Evolutionary conservation across 2,113 vertebrate genomes (phyloP).

Genomic region (Trematomus loennbergii): DNA sequence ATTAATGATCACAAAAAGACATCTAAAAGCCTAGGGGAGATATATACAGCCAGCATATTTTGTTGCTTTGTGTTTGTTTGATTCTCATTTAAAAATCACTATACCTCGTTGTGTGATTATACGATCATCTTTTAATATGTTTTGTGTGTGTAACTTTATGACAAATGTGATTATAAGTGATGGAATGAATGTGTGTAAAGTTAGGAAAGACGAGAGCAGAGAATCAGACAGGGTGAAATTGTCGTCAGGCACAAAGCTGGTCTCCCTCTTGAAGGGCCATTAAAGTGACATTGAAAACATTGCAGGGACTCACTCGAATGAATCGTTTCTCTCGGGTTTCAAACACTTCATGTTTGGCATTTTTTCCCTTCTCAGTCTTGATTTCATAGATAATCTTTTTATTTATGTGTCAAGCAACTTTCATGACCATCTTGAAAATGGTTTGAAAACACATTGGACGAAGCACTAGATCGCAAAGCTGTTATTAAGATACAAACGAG

Average conservation of each 20-base stretch:
- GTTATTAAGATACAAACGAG: not conserved
- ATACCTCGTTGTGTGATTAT: not conserved
- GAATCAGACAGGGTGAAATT: conserved; percentile 70
- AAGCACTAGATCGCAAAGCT: not conserved
- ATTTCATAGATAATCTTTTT: not conserved
- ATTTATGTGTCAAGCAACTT: not conserved
- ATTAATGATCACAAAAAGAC: not conserved
- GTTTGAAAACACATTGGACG: not conserved
- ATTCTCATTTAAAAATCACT: conserved; percentile 15
- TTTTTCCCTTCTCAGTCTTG: not conserved
- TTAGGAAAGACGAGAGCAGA: conserved; percentile 40
- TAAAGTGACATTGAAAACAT: conserved; percentile 56
- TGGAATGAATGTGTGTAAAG: conserved; percentile 28
- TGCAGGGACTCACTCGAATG: conserved; percentile 41
- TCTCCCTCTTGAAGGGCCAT: conserved; percentile 40
- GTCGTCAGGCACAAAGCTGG: conserved; percentile 35
- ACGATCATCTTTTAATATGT: not conserved
- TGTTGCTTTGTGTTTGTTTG: not conserved
- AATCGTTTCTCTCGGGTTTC: conserved; percentile 50
- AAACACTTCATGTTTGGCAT: not conserved
- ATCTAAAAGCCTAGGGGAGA: not conserved
- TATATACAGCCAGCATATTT: not conserved
- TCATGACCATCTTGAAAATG: not conserved
- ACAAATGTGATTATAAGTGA: conserved; percentile 39
- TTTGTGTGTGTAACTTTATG: not conserved